These are phyloP conservation scores for Callyntrura guangdongensis DNA, from an alignment of 2,888 invertebrate genomes.

Conservation along the genomic window DNA sequence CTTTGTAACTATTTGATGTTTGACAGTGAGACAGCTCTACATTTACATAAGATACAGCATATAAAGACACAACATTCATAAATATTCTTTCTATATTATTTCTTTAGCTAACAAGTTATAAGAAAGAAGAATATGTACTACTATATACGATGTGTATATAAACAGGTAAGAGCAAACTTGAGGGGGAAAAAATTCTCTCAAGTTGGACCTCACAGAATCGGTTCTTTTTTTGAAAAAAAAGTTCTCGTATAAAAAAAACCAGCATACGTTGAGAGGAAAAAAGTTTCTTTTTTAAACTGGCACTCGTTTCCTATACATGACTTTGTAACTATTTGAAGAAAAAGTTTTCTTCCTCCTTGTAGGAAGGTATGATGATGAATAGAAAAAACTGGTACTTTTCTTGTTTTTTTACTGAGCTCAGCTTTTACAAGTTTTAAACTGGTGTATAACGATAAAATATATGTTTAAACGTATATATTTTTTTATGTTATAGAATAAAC, in stretches of 20 bases:
- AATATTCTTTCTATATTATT: slow-evolving; percentile 1
- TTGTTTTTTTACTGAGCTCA: not conserved
- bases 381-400: slow-evolving; percentile 1
- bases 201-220: slow-evolving; percentile 60
- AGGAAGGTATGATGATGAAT: slow-evolving; percentile 20
- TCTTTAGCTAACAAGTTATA: not conserved
- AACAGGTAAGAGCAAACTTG: slow-evolving; percentile 59
- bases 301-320: not conserved
- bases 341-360: slow-evolving; percentile 22
- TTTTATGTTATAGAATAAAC: not conserved
- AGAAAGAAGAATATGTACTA: not conserved
- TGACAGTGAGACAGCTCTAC: slow-evolving; percentile 10
- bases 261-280: slow-evolving; percentile 25
- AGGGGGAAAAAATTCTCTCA: slow-evolving; percentile 71
- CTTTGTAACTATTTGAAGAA: slow-evolving; percentile 7
- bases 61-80: not conserved
- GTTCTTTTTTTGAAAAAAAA: slow-evolving; percentile 23
- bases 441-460: slow-evolving; percentile 16
- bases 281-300: slow-evolving; percentile 36
- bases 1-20: slow-evolving; percentile 6
- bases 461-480: not conserved
- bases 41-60: slow-evolving; percentile 31
- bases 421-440: not conserved
- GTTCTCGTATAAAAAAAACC: slow-evolving; percentile 52
- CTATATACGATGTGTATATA: slow-evolving; percentile 25